phyloP scores from a whole-genome alignment of 1,140 invertebrate genomes.

The Pachyrhynchus sulphureomaculatus region DNA sequence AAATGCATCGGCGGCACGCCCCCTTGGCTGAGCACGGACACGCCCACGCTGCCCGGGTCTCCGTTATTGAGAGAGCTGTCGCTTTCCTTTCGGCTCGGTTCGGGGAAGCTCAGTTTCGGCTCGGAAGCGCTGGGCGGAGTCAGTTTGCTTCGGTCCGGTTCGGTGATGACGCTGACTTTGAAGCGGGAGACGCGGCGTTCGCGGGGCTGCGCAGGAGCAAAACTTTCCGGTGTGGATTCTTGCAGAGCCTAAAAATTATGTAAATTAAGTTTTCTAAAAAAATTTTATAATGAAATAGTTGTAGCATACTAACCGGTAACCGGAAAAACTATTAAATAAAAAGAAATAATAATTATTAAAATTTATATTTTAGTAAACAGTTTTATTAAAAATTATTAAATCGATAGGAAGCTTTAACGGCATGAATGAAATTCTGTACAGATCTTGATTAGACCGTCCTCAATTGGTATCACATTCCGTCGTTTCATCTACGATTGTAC shows the following conservation, averaged over 20 bases:
- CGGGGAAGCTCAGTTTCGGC: conserved; percentile 3
- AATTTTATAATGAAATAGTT: background rate
- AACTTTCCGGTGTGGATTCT: conserved; percentile 15
- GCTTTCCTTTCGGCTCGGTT: conserved; percentile 4
- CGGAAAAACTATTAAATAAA: no score
- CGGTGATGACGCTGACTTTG: conserved; percentile 50
- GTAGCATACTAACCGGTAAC: no score
- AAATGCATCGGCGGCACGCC: background rate
- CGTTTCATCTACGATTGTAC: no score
- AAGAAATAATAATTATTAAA: no score
- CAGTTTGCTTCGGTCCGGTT: conserved; percentile 46
- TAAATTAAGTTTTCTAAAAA: background rate
- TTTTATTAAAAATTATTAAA: no score
- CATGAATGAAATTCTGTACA: no score
- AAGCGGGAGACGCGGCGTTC: conserved; percentile 47
- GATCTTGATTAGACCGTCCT: no score
- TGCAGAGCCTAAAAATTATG: conserved; percentile 12
- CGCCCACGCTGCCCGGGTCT: background rate
- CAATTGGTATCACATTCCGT: no score
- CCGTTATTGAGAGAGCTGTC: background rate
- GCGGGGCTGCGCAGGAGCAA: conserved; percentile 1
- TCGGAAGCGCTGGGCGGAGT: conserved; percentile 22
- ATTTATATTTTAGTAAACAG: no score
- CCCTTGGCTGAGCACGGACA: background rate
- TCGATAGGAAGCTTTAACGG: no score